phyloP scores from a whole-genome alignment of 37 sponge, comb jelly and placozoan species.

The Halisarca cf. caerulea region DNA sequence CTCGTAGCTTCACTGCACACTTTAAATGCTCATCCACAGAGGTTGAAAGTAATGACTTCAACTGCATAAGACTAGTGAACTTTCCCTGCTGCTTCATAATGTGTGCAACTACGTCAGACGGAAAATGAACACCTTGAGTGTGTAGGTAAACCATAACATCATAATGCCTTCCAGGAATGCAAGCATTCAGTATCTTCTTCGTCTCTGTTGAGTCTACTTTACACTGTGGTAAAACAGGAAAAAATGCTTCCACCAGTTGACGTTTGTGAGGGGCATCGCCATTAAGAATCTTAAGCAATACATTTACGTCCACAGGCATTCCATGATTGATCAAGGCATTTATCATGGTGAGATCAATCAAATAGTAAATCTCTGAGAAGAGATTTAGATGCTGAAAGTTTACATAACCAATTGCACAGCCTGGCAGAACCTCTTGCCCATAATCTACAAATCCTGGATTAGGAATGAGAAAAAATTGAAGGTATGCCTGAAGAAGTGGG shows the following conservation, averaged over 20 bases:
- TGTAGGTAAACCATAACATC: not conserved
- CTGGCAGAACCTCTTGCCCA: not conserved
- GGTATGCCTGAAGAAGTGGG: not conserved
- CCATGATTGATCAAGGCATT: not conserved
- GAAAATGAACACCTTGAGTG: not conserved
- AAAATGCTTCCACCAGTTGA: too few species aligned
- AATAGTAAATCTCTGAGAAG: not conserved
- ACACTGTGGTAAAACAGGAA: too few species aligned
- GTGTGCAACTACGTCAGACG: not conserved
- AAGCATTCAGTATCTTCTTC: slow-evolving; percentile 1
- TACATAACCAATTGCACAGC: not conserved
- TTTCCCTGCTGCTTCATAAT: not conserved
- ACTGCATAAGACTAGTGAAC: not conserved
- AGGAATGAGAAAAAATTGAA: not conserved
- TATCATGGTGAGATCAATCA: not conserved
- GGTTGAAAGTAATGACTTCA: not conserved
- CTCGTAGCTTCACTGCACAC: not conserved
- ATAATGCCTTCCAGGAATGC: not conserved
- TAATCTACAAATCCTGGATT: not conserved
- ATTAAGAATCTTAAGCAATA: not conserved
- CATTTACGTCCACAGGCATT: not conserved
- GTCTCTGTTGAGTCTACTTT: not conserved
- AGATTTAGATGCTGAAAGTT: not conserved
- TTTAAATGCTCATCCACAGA: not conserved
- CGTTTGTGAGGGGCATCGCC: not conserved